Evolutionary conservation across 1,140 invertebrate genomes (phyloP).

Genomic region (Rhynchophorus ferrugineus): DNA sequence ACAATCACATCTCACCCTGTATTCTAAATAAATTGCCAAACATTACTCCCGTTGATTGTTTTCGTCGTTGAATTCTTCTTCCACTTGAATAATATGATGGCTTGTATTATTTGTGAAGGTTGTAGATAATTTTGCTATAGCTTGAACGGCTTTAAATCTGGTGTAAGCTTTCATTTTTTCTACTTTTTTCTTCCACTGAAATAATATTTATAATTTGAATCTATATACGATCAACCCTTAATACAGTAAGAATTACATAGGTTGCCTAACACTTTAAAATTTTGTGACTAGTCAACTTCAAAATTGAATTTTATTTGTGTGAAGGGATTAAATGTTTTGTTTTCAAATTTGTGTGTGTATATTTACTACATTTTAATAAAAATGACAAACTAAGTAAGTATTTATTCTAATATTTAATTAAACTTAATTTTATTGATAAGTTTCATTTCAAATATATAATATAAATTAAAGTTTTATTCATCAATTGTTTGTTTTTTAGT

Average conservation of each 20-base stretch:
- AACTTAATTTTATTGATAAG: too few relatives aligned
- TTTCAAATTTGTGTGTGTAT: not conserved
- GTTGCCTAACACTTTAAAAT: not conserved
- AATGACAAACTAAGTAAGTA: not conserved
- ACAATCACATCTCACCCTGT: too few relatives aligned
- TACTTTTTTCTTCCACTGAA: conserved; percentile 62
- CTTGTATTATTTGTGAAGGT: conserved; percentile 29
- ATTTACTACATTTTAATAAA: not conserved
- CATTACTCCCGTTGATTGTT: not conserved
- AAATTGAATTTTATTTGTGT: too few relatives aligned
- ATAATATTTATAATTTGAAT: conserved; percentile 17
- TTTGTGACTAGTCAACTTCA: not conserved
- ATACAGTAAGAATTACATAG: too few relatives aligned
- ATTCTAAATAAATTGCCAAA: too few relatives aligned
- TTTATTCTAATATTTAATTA: too few relatives aligned
- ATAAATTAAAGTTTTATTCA: too few relatives aligned
- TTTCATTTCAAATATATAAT: too few relatives aligned
- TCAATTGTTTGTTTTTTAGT: too few relatives aligned
- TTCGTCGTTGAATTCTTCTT: not conserved
- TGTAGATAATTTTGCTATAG: conserved; percentile 44
- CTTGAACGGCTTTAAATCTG: conserved; percentile 58
- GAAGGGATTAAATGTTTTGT: not conserved
- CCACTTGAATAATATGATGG: not conserved
- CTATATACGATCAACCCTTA: conserved; percentile 7
- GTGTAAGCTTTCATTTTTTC: conserved; percentile 57